phyloP scores from a whole-genome alignment of 2,797 vertebrate genomes.

The Lithobates sylvaticus region DNA sequence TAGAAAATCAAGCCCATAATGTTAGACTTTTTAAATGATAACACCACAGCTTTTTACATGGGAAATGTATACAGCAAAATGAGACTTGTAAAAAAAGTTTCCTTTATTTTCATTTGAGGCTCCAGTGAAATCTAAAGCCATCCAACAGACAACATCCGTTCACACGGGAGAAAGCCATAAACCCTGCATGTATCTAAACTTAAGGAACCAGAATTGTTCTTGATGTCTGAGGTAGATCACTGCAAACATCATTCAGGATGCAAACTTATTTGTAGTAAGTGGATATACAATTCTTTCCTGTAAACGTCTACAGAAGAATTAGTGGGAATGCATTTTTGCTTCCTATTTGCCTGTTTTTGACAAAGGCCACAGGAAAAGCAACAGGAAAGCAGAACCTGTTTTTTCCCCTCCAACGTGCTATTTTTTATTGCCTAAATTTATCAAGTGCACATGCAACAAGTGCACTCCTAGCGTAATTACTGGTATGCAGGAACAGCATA shows the following conservation, averaged over 20 bases:
- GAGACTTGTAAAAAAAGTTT: background rate
- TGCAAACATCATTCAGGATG: slow-evolving; percentile 54
- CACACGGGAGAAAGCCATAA: background rate
- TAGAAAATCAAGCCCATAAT: too few relatives aligned
- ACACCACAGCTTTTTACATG: too few relatives aligned
- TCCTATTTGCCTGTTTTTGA: slow-evolving; percentile 56
- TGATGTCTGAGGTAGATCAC: slow-evolving; percentile 10
- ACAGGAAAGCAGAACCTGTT: slow-evolving; percentile 53
- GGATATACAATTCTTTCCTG: slow-evolving; percentile 58
- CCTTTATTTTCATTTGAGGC: background rate
- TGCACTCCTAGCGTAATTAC: slow-evolving; percentile 32
- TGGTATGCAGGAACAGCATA: background rate
- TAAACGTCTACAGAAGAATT: slow-evolving; percentile 56
- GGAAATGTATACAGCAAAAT: background rate
- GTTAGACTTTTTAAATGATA: too few relatives aligned
- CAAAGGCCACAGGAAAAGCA: slow-evolving; percentile 61
- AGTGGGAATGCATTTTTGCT: slow-evolving; percentile 61
- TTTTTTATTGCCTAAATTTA: slow-evolving; percentile 48
- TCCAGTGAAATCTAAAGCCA: background rate
- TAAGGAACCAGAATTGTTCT: slow-evolving; percentile 24
- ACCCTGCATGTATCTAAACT: slow-evolving; percentile 19
- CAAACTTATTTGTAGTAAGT: slow-evolving; percentile 52
- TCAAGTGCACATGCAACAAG: slow-evolving; percentile 50
- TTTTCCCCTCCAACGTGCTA: slow-evolving; percentile 10
- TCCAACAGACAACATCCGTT: background rate